phyloP scores from a whole-genome alignment of 1,140 invertebrate genomes.

The Drosophila nigrodunni region DNA sequence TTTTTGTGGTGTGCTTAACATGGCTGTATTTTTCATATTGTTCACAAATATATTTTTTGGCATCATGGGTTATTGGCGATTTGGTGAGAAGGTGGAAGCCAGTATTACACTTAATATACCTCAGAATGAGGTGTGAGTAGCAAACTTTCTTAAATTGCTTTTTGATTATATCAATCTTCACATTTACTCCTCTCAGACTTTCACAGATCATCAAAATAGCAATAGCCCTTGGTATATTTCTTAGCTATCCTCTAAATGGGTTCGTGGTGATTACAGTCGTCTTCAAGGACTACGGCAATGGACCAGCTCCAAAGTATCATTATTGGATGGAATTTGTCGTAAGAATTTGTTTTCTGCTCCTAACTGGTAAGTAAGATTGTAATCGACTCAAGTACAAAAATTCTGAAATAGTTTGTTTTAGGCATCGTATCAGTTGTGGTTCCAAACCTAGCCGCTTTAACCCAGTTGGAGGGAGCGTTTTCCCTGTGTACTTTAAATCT shows the following conservation, averaged over 20 bases:
- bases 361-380: conserved; percentile 45
- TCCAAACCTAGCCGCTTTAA: conserved; percentile 64
- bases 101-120: conserved; percentile 69
- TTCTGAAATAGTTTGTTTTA: neutral
- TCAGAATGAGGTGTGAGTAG: conserved; percentile 54
- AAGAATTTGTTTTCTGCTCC: conserved; percentile 45
- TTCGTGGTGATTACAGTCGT: conserved; percentile 66
- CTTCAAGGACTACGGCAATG: conserved; percentile 43
- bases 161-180: neutral
- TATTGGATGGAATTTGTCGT: conserved; percentile 33
- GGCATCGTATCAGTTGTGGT: conserved; percentile 59
- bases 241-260: conserved; percentile 65
- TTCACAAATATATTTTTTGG: conserved; percentile 62
- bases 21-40: conserved; percentile 62
- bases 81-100: conserved; percentile 53
- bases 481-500: conserved; percentile 66
- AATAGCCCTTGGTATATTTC: conserved; percentile 59
- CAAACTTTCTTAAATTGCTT: neutral
- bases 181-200: conserved; percentile 26
- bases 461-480: conserved; percentile 68
- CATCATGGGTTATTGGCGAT: conserved; percentile 68
- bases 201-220: conserved; percentile 58
- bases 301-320: neutral
- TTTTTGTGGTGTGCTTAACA: conserved; percentile 58
- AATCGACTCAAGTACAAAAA: neutral